Base-by-base conservation (phyloP, 2,888 invertebrate species). In the Strigamia transsilvanica region DNA sequence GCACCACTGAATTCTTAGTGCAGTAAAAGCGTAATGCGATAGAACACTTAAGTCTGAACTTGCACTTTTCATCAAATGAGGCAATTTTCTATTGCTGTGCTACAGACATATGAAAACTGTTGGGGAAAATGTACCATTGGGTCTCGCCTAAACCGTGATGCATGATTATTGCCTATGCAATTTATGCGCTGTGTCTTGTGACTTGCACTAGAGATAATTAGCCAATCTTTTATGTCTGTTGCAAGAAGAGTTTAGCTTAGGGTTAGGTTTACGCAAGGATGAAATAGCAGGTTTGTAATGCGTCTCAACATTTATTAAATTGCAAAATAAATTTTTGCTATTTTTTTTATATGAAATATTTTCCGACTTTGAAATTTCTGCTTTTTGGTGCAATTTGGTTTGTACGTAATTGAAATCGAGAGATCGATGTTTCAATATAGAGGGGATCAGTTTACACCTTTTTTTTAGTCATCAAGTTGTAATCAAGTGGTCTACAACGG, bases 161-260 rank as follows among this genome's bases (percentile, higher is more conserved):
- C 73, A 73, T 73, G 73, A 73, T 73, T 73, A 73, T 73, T 73
- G 73, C 73, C 73, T 32, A 73, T 32, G 32, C 73, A 73, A 73
- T 73, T 73, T 73, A 73, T 73, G 73, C 73, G 23, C 73, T 73
- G 32, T 32, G 73, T 73, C 73, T 32, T 73, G 73, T 73, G 73
- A 73, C 73, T 73, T 32, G 73, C 73, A 73, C 73, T 73, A 73
- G 73, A 73, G 73, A 73, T 73, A 73, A 73, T 73, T 73, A 73
- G 73, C 73, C 73, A 73, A 73, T 73, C 32, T 32, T 73, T 73
- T 73, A 73, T 32, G 73, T 73, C 73, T 73, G 32, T 12, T 46
- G 56, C 27, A 73, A 73, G 27, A 73, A 73, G 27, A 27, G 73
- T 27, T 73, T 73, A 73, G 73, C 27, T 73, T 12, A 56, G 56